A percentile compares a stretch with the other conserved stretches of the same genome.
Evolutionary conservation across 2,888 invertebrate genomes (phyloP).

Genomic region (Capitulum mitella): DNA sequence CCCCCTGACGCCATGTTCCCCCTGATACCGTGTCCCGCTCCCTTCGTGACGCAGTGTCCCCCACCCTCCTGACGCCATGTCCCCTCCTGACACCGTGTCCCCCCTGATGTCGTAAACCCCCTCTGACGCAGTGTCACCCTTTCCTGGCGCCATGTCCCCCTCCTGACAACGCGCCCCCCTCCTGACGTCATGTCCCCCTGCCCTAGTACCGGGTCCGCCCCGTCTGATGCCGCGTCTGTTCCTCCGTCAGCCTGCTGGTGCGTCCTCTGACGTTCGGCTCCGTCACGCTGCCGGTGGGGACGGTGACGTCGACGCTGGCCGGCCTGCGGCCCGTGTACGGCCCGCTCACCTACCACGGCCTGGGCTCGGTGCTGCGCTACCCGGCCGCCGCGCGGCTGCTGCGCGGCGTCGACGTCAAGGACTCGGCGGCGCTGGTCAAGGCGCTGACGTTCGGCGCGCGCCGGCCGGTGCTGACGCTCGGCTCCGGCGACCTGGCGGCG

Average conservation of each 20-base stretch:
- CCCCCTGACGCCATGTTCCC: too few species aligned
- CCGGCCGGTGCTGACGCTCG: not conserved
- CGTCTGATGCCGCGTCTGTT: too few species aligned
- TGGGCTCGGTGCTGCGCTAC: not conserved
- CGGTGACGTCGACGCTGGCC: not conserved
- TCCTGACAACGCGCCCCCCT: too few species aligned
- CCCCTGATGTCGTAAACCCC: too few species aligned
- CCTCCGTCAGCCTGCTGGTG: not conserved
- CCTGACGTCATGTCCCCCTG: too few species aligned
- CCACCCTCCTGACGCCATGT: too few species aligned
- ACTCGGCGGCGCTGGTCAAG: not conserved
- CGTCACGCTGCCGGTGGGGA: not conserved
- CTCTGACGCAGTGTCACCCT: too few species aligned
- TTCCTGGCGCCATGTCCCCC: too few species aligned
- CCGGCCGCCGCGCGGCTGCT: not conserved
- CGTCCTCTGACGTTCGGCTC: not conserved
- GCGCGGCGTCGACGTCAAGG: not conserved
- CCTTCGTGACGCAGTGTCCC: too few species aligned
- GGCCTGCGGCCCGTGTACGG: conserved; percentile 4
- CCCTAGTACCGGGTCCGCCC: too few species aligned
- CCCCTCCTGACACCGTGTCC: too few species aligned
- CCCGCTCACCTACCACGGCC: conserved; percentile 3
- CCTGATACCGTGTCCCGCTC: too few species aligned
- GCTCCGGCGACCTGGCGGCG: not conserved
- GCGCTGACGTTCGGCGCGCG: not conserved